phyloP scores from a whole-genome alignment of 2,113 vertebrate species.

The Coturnix japonica region DNA sequence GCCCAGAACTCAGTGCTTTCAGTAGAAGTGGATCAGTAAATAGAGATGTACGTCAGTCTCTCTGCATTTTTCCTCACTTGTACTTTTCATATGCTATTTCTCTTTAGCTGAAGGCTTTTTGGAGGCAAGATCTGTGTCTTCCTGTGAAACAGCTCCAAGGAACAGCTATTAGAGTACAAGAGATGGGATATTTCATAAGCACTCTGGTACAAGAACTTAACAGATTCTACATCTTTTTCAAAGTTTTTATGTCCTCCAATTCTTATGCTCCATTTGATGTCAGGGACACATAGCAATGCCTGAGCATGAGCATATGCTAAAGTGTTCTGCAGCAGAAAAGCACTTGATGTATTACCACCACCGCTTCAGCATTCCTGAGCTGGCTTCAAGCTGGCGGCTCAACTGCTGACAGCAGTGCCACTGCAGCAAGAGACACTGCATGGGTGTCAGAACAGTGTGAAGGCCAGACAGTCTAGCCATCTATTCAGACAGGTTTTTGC shows the following conservation, averaged over 20 bases:
- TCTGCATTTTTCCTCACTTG: background rate
- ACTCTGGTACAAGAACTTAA: background rate
- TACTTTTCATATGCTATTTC: background rate
- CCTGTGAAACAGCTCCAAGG: background rate
- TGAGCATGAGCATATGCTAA: background rate
- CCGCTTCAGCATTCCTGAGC: background rate
- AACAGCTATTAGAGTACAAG: background rate
- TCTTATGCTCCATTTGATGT: background rate
- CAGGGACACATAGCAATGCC: background rate
- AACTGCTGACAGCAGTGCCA: background rate
- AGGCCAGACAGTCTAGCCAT: background rate
- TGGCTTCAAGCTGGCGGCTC: background rate
- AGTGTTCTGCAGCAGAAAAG: constrained; percentile 12
- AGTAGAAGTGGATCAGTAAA: background rate
- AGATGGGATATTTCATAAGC: background rate
- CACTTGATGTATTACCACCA: background rate
- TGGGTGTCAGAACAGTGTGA: background rate
- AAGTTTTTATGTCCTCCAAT: background rate
- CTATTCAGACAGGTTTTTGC: background rate
- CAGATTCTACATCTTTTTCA: background rate
- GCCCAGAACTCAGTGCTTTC: background rate
- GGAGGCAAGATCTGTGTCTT: background rate
- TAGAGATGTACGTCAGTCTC: background rate
- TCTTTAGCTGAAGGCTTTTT: background rate
- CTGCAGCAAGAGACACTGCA: background rate